Evolutionary conservation across 2,888 invertebrate genomes (phyloP), one percentile per base, ranked within the genome.

Genomic region (Anagyrus pseudococci): DNA sequence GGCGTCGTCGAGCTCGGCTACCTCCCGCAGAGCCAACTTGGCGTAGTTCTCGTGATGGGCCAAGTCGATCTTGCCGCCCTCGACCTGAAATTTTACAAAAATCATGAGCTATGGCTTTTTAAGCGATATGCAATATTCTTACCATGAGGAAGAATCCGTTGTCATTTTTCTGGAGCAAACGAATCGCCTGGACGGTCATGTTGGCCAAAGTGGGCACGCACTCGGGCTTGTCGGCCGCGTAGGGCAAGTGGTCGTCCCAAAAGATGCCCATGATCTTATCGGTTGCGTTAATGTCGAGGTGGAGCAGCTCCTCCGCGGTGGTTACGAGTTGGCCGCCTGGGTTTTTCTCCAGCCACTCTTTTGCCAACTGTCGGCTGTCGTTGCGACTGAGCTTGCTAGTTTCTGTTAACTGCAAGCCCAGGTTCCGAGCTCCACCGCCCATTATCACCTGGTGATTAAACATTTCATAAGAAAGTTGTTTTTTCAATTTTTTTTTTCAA

Each of bases 11-110:
- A 91, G 81, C 52, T 86, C 88, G 1, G 87, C 80, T 0, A 88
- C 81, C 68, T 91, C 91, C 29, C 84, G 82, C n/a, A 90, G 72
- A 0, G 90, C 88, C 1, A 83, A 81, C 54, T 82, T 82, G 0
- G 86, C 86, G 69, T 81, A 85, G 78, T 87, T 88, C 44, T 83
- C 82, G 73, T 90, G 90, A 75, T 88, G 88, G 0, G 85, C 88
- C 66, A 85, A 83, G 77, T 88, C 88, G 40, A 88, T 87, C 53
- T 85, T 84, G 0, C 87, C 88, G 3, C 86, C 86, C 70, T 87
- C 87, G 0, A 87, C 83, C 82, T 82, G 59, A 10, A n/a, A n/a
- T n/a, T n/a, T n/a, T n/a, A n/a, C n/a, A n/a, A n/a, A n/a, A n/a
- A n/a, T n/a, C n/a, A n/a, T n/a, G n/a, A n/a, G n/a, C n/a, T n/a